Evolutionary conservation across 2,797 vertebrate species (phyloP), one percentile per base, ranked within the genome.

Genomic region (Margarornis squamiger): DNA sequence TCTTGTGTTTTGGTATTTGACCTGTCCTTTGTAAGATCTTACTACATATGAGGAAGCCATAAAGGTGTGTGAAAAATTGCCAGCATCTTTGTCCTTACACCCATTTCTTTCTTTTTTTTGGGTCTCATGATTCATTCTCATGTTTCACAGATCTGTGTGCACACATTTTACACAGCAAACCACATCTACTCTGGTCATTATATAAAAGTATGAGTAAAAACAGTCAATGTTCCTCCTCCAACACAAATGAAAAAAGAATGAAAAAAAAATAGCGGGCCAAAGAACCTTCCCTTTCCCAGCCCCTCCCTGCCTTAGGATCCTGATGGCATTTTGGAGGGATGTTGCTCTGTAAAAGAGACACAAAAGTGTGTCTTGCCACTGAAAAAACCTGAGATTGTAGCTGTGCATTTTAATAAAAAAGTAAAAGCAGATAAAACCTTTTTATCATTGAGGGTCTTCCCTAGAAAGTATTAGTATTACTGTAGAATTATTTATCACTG

Each of bases 201-300:
- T 73, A 24, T 72, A n/a, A 54, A 89, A 34, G 10, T 29, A 2
- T 38, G 49, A 48, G 21, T 61, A 23, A 85, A 90, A 82, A 6
- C 8, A 76, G 21, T 7, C 12, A 73, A 20, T 70, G 6, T 1
- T 8, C 1, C 1, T 32, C 9, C 5, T n/a, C 7, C n/a, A 55
- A 21, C 6, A 23, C 8, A 8, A 24, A 23, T 7, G 13, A 13
- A 65, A 82, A 58, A 27, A 9, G 4, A 3, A 14, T 2, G 16
- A 41, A 27, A 34, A 22, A 27, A 21, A 1, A 2, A 1, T 14
- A 14, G 14, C 24, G 1, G 2, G 9, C 2, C 14, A 36, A 57
- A 81, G 29, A 79, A 61, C 11, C 13, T 38, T 75, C 27, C 10
- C 14, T 5, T 88, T 86, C 46, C 20, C 10, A 54, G 11, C 6